phyloP scores from a whole-genome alignment of 2,888 invertebrate species.

The Xylocampa areola region DNA sequence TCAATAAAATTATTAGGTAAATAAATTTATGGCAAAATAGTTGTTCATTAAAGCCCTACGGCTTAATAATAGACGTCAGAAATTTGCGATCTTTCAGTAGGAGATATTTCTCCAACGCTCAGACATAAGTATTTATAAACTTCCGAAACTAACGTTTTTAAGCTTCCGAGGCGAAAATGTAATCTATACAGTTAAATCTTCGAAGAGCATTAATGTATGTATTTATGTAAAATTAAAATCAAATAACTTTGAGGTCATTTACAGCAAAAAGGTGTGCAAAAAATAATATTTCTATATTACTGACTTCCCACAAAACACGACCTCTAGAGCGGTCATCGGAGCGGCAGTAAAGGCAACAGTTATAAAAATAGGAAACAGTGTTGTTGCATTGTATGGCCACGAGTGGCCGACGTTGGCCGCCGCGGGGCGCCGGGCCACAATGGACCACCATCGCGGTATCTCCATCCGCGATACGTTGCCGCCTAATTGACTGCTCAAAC shows the following conservation, averaged over 20 bases:
- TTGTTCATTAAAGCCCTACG: too few species aligned
- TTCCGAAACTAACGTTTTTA: too few species aligned
- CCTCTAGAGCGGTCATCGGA: conserved; percentile 80
- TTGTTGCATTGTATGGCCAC: conserved; percentile 76
- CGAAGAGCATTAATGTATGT: too few species aligned
- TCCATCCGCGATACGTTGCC: conserved; percentile 87
- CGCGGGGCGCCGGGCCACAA: conserved; percentile 82
- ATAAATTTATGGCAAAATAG: conserved; percentile 28
- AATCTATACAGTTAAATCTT: too few species aligned
- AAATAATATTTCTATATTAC: conserved; percentile 52
- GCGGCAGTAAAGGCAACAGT: conserved; percentile 83
- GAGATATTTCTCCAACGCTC: too few species aligned
- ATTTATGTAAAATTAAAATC: too few species aligned
- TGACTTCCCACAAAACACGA: conserved; percentile 83
- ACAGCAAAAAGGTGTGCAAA: conserved; percentile 7
- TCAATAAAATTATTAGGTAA: conserved; percentile 50
- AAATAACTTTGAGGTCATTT: background rate
- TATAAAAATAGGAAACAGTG: conserved; percentile 85
- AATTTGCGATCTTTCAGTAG: too few species aligned
- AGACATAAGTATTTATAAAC: too few species aligned
- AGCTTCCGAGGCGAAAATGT: too few species aligned
- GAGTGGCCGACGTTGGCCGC: conserved; percentile 74
- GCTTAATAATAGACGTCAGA: too few species aligned
- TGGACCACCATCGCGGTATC: conserved; percentile 88
- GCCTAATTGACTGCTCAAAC: conserved; percentile 89